Conservation (phyloP, 1,140 invertebrate genomes). For the Drosophila rufa region DNA sequence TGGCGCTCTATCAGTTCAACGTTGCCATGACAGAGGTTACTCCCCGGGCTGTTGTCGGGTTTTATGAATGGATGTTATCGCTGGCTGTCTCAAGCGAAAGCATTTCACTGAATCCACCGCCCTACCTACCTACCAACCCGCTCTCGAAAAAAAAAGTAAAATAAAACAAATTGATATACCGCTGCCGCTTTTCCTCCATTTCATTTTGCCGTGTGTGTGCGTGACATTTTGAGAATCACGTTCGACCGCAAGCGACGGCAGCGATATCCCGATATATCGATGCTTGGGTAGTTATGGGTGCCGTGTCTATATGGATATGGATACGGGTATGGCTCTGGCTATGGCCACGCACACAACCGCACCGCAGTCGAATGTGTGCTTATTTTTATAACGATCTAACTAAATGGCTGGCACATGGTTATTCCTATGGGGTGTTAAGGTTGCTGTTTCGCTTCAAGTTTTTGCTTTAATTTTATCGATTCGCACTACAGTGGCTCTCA, state of each 20-base stretch:
- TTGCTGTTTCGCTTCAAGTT: slow-evolving; percentile 18
- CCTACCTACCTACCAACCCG: not conserved
- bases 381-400: slow-evolving; percentile 64
- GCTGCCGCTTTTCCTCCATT: slow-evolving; percentile 36
- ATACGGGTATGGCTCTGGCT: slow-evolving; percentile 19
- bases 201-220: slow-evolving; percentile 54
- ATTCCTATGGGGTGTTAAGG: slow-evolving; percentile 40
- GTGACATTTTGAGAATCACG: slow-evolving; percentile 82
- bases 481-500: not conserved
- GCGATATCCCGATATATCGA: slow-evolving; percentile 60
- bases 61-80: slow-evolving; percentile 69
- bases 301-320: slow-evolving; percentile 50
- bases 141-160: slow-evolving; percentile 10
- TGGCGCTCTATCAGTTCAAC: slow-evolving; percentile 37
- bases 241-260: slow-evolving; percentile 61
- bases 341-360: slow-evolving; percentile 14
- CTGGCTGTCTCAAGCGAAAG: slow-evolving; percentile 30
- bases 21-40: slow-evolving; percentile 27
- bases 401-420: slow-evolving; percentile 52
- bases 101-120: slow-evolving; percentile 32
- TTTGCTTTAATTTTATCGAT: slow-evolving; percentile 51
- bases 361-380: slow-evolving; percentile 20
- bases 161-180: slow-evolving; percentile 52
- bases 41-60: slow-evolving; percentile 11
- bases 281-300: slow-evolving; percentile 49